Conservation (phyloP, 2,113 vertebrate species). For the Heterotilapia buettikoferi region DNA sequence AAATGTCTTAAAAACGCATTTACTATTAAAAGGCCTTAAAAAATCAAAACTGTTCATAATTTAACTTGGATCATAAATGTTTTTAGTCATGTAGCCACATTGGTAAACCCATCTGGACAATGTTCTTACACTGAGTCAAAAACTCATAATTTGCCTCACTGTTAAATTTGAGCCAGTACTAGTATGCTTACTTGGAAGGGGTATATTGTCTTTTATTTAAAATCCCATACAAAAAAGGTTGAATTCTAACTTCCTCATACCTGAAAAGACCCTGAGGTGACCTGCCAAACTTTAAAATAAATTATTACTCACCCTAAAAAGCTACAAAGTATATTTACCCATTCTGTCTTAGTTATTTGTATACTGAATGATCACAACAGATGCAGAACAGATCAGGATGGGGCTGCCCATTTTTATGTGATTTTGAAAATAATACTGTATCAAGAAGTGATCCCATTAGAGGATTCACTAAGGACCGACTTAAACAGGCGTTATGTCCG, state of each 20-base stretch:
- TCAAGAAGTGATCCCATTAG: not conserved
- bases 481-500: not conserved
- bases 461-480: accelerated
- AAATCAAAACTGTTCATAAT: not conserved
- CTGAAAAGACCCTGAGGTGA: not conserved
- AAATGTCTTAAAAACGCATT: accelerated
- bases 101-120: not conserved
- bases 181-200: accelerated
- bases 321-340: not conserved
- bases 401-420: accelerated
- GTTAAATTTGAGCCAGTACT: not conserved
- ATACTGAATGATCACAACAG: not conserved
- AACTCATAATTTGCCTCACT: not conserved
- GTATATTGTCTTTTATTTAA: not conserved
- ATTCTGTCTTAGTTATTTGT: not conserved
- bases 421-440: not conserved
- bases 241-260: not conserved
- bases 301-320: not conserved
- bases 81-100: not conserved
- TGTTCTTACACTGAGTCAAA: not conserved
- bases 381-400: not conserved
- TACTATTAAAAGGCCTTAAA: accelerated
- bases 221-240: not conserved
- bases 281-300: not conserved
- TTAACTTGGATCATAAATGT: not conserved